Conservation (phyloP, 2,113 vertebrate genomes). For the Rhea americana region DNA sequence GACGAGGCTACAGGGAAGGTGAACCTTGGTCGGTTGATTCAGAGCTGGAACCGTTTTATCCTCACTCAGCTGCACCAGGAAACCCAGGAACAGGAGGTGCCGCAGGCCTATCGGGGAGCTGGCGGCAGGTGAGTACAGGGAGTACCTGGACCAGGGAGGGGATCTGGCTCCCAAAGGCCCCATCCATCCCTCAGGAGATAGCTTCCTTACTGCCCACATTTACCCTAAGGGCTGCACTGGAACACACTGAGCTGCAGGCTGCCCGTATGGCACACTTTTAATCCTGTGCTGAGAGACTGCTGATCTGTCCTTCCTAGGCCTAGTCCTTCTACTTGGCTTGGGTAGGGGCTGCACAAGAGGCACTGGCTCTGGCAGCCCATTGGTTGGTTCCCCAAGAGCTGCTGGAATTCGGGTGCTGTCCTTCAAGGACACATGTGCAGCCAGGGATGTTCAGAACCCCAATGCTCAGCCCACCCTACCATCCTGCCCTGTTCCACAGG, state of each 20-base stretch:
- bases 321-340: too few species aligned
- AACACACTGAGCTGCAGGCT: accelerated
- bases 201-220: accelerated
- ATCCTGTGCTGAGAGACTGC: too few species aligned
- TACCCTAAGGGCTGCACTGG: not conserved
- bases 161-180: not conserved
- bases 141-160: accelerated
- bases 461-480: not conserved
- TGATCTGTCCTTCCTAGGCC: not conserved
- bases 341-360: not conserved
- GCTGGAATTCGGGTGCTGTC: not conserved
- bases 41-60: conserved; percentile 99
- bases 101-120: conserved; percentile 91
- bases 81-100: conserved; percentile 94
- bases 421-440: accelerated
- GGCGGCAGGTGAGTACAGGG: conserved; percentile 81
- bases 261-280: accelerated
- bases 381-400: accelerated
- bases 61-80: conserved; percentile 98
- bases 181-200: accelerated
- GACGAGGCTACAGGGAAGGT: conserved; percentile 96
- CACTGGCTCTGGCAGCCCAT: accelerated
- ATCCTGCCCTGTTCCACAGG: not conserved
- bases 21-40: conserved; percentile 90
- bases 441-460: accelerated